Evolutionary conservation across 1,140 invertebrate genomes (phyloP).

Genomic region (Ylistrum balloti): DNA sequence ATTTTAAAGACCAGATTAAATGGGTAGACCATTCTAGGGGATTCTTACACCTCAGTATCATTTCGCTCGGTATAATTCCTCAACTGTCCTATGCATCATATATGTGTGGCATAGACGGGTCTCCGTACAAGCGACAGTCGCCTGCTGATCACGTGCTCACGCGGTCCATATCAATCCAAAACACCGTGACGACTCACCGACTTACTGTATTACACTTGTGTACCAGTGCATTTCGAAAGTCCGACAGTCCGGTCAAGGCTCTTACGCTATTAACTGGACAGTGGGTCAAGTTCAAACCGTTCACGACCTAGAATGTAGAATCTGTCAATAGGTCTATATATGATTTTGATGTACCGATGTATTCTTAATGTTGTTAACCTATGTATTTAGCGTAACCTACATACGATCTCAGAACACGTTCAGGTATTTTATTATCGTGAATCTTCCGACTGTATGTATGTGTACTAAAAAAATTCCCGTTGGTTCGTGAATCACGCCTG

Average conservation of each 20-base stretch:
- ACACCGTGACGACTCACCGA: slow-evolving; percentile 4
- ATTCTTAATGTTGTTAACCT: too few species aligned
- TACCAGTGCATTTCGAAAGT: background rate
- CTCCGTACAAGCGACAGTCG: background rate
- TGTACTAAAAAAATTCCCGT: too few species aligned
- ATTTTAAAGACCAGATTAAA: too few species aligned
- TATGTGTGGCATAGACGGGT: background rate
- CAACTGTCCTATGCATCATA: too few species aligned
- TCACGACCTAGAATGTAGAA: background rate
- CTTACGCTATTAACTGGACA: background rate
- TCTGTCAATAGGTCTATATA: background rate
- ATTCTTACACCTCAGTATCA: too few species aligned
- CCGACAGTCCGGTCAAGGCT: background rate
- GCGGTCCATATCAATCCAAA: background rate
- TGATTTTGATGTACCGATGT: too few species aligned
- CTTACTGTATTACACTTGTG: background rate
- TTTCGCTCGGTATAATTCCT: too few species aligned
- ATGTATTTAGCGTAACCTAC: background rate
- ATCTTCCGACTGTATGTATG: background rate
- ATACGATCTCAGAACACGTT: background rate
- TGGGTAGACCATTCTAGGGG: too few species aligned
- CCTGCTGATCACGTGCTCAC: slow-evolving; percentile 22
- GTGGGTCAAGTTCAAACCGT: background rate
- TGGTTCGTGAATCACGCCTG: too few species aligned
- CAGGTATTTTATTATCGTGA: background rate